These are phyloP conservation scores for Thunnus maccoyii DNA, from an alignment of 2,113 vertebrate species.

Conservation along the genomic window DNA sequence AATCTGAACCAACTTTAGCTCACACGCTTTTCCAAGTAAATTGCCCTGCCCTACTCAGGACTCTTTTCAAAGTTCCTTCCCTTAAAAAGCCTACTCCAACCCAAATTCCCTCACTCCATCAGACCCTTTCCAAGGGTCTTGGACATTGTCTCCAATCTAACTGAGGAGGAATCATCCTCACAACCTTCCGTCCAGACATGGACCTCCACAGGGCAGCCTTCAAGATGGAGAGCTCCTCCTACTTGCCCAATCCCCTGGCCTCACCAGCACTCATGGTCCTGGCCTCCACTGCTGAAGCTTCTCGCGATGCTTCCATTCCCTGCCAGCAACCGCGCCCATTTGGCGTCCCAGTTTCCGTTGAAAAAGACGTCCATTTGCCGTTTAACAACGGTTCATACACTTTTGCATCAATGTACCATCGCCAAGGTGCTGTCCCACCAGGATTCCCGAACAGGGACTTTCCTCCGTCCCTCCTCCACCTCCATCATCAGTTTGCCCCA, in stretches of 20 bases:
- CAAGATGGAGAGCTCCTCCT: conserved; percentile 99
- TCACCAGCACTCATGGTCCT: conserved; percentile 99
- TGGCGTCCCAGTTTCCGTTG: conserved; percentile 96
- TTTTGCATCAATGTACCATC: conserved; percentile 99
- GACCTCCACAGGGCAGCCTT: conserved; percentile 99
- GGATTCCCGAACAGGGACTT: conserved; percentile 98
- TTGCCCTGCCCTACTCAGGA: conserved; percentile 5
- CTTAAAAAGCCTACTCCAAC: conserved; percentile 21
- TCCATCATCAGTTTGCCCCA: conserved; percentile 98
- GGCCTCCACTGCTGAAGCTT: conserved; percentile 98
- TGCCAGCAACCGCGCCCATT: conserved; percentile 98
- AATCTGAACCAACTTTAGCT: conserved; percentile 31
- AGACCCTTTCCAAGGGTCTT: conserved; percentile 65
- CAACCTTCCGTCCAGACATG: conserved; percentile 81
- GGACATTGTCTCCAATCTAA: conserved; percentile 45
- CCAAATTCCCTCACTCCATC: conserved; percentile 34
- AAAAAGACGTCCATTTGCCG: conserved; percentile 98
- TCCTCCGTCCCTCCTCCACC: conserved; percentile 96
- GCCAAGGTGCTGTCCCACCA: conserved; percentile 95
- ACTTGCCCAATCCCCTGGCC: conserved; percentile 97
- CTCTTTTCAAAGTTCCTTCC: conserved; percentile 36
- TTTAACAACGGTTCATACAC: conserved; percentile 99
- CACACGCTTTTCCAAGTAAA: conserved; percentile 14
- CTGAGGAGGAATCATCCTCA: conserved; percentile 64
- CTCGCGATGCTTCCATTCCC: conserved; percentile 96